Evolutionary conservation across 2,888 invertebrate genomes (phyloP), one percentile per base, ranked within the genome.

Genomic region (Andrena marginata): DNA sequence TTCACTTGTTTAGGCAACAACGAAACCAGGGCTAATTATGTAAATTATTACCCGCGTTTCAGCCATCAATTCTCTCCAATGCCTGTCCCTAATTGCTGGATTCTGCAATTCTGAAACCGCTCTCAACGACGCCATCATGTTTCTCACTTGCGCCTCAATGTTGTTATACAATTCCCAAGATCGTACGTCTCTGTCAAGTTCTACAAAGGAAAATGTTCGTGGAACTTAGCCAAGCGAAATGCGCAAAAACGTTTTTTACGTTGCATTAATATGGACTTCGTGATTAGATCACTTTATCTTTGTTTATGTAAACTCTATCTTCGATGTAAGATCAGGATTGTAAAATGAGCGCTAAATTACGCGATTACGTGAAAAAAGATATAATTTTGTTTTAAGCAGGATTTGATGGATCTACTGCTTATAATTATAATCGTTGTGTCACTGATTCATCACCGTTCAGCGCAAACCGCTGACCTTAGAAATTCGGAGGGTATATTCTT

Each of bases 61-160:
- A 93, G 96, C 96, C 98, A 99, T 99, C 26, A 99, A 95, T 93
- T 99, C 98, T 73, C 96, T 95, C 99, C 99, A 99, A 94, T 99
- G 99, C 64, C 99, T 96, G 82, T 98, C 98, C 84, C 98, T 96
- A 87, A 99, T 98, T 0, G 99, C 97, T 0, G 98, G 98, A 94
- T 99, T 99, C 94, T 99, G 99, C 8, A 99, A 95, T 92, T 99
- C 99, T 3, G 98, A 97, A 1, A 99, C 97, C 0, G 99, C 98
- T 93, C 98, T 95, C 85, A 99, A 94, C 0, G 99, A 98, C 0
- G 99, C 98, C 95, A 99, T 96, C 95, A 99, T 97, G 94, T 99
- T 99, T 94, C 97, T 98, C 33, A 99, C 96, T 4, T 96, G 96
- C 5, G 95, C 96, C 94, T 99, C 99, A 84, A 97, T 95, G 31